Conservation (phyloP, 2,888 invertebrate genomes). For the Hecatera dysodea region DNA sequence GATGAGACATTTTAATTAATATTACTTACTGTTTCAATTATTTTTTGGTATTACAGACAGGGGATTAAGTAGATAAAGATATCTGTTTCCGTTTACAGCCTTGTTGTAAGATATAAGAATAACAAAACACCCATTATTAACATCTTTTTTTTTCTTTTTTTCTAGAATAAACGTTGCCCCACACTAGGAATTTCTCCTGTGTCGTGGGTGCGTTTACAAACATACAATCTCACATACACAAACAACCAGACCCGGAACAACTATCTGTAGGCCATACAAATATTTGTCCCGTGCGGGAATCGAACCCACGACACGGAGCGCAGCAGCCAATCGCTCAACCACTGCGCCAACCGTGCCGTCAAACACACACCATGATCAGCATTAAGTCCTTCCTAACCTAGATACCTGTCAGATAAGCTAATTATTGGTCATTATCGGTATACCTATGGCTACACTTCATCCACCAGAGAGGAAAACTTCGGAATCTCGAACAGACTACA, state of each 20-base stretch:
- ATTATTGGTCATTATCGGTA: neutral
- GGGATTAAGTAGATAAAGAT: neutral
- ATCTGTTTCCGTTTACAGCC: neutral
- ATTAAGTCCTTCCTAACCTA: neutral
- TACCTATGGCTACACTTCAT: neutral
- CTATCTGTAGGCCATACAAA: too few species aligned
- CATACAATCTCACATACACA: too few species aligned
- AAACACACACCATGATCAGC: neutral
- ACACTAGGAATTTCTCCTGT: too few species aligned
- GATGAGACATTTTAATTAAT: neutral
- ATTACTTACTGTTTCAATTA: neutral
- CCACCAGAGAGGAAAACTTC: neutral
- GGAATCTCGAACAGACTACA: neutral
- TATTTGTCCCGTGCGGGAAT: too few species aligned
- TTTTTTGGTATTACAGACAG: neutral
- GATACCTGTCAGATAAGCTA: conserved; percentile 13
- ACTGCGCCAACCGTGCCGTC: too few species aligned
- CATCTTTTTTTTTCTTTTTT: too few species aligned
- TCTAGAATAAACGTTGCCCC: too few species aligned
- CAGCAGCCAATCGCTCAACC: too few species aligned
- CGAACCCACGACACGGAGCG: too few species aligned
- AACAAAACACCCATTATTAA: neutral
- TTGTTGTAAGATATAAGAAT: neutral
- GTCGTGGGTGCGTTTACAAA: too few species aligned
- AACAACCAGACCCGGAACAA: too few species aligned